These are phyloP conservation scores for Dascyllus trimaculatus DNA, from an alignment of 2,113 vertebrate genomes.

Conservation along the genomic window DNA sequence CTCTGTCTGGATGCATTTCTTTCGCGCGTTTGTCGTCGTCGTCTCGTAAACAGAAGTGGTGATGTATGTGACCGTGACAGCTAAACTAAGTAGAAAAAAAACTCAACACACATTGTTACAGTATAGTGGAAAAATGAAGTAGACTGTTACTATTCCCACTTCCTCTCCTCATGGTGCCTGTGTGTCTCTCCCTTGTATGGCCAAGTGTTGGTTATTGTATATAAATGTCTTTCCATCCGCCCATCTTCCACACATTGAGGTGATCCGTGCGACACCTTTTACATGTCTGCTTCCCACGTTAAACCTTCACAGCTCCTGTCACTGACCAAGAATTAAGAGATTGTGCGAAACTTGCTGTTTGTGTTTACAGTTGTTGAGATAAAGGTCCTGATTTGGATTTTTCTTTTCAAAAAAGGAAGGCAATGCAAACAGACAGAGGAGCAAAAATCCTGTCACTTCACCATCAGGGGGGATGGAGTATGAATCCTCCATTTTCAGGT, in stretches of 20 bases:
- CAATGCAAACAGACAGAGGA: conserved; percentile 80
- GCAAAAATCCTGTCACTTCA: conserved; percentile 73
- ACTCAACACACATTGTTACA: conserved; percentile 58
- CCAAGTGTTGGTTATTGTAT: conserved; percentile 68
- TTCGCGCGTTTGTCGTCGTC: conserved; percentile 65
- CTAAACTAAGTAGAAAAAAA: conserved; percentile 65
- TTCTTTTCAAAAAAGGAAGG: conserved; percentile 48
- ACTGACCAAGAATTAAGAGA: conserved; percentile 60
- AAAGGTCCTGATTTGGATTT: conserved; percentile 50
- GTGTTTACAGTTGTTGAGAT: conserved; percentile 64
- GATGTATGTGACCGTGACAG: conserved; percentile 74
- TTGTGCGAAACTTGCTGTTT: conserved; percentile 59
- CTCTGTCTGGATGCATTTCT: conserved; percentile 74
- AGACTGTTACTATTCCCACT: conserved; percentile 75
- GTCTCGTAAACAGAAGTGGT: conserved; percentile 76
- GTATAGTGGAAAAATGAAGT: conserved; percentile 69
- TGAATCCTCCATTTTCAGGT: conserved; percentile 83
- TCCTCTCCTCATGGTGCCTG: conserved; percentile 63
- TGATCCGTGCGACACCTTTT: conserved; percentile 33
- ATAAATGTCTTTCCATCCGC: conserved; percentile 57
- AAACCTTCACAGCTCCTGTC: conserved; percentile 42
- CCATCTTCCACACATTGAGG: conserved; percentile 46
- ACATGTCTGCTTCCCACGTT: conserved; percentile 44
- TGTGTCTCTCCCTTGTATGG: conserved; percentile 62
- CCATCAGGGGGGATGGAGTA: conserved; percentile 68